Conservation (phyloP, 2,113 vertebrate genomes). For the Bufo bufo region DNA sequence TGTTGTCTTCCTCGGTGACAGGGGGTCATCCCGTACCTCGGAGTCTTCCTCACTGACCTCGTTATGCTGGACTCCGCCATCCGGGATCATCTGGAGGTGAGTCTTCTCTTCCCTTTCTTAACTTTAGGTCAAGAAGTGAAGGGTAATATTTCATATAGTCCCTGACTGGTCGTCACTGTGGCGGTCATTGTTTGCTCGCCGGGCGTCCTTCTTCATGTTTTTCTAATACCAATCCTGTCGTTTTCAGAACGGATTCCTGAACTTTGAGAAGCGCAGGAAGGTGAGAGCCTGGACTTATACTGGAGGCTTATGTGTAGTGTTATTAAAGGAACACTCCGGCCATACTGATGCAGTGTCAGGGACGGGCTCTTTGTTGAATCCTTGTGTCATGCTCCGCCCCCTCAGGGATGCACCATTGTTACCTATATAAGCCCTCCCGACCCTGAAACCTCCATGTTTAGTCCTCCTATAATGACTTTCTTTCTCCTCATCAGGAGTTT, state of each 20-base stretch:
- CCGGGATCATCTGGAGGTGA: conserved; percentile 84
- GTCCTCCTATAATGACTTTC: too few relatives aligned
- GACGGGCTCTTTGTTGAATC: too few relatives aligned
- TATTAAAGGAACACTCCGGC: neutral
- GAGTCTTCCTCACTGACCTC: conserved; percentile 88
- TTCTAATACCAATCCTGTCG: neutral
- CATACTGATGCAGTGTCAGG: too few relatives aligned
- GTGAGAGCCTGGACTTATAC: conserved; percentile 66
- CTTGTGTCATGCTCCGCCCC: neutral
- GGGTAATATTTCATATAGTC: neutral
- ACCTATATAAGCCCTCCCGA: too few relatives aligned
- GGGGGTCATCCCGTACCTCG: conserved; percentile 78
- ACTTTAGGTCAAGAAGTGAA: neutral
- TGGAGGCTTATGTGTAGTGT: neutral
- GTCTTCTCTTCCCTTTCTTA: neutral
- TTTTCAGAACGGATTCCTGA: conserved; percentile 87
- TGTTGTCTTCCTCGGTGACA: neutral
- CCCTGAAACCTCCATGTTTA: too few relatives aligned
- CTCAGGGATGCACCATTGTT: too few relatives aligned
- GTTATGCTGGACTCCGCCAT: conserved; percentile 90
- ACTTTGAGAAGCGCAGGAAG: conserved; percentile 90
- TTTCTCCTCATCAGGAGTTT: conserved; percentile 76
- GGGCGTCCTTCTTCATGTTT: neutral
- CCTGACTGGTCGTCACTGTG: neutral
- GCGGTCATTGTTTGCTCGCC: neutral